Evolutionary conservation across 2,797 vertebrate genomes (phyloP), one percentile per base, ranked within the genome.

Genomic region (Aeoliscus strigatus): DNA sequence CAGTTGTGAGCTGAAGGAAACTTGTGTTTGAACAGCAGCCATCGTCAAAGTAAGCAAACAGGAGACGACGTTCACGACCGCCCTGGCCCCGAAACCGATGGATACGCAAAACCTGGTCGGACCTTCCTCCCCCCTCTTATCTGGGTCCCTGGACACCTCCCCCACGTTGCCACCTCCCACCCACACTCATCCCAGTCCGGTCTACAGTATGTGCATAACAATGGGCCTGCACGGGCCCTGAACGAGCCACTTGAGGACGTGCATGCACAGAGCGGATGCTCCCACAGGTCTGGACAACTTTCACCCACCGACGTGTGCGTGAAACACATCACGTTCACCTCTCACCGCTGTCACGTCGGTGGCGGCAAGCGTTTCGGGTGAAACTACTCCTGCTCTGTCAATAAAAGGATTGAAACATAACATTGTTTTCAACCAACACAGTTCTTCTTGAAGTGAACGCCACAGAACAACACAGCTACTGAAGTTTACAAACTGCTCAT

Each of bases 21-120:
- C 12, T 17, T 77, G 72, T 15, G 56, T 56, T 18, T 72, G 70
- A 39, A 71, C 41, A 11, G 49, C 47, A 47, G 75, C 57, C 86
- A 88, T 87, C 17, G 52, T 64, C 21, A 48, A 56, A 48, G 27
- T 11, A 12, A 18, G 53, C 53, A 39, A 53, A 27, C 28, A 39
- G 37, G 27, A 54, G 45, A 59, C 16, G 18, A 21, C 18, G n/a
- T 58, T 9, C 21, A 32, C 12, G 10, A 40, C 10, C 13, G 27
- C 15, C n/a, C 27, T 33, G 39, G 26, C 12, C 35, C 35, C 36
- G 6, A 1, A 45, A 27, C 45, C 37, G 42, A 21, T 5, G 1
- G 43, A 66, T 26, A 41, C 43, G 47, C 48, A 70, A 25, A 21
- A 62, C 26, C 39, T 58, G 17, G 25, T 7, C 1, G 3, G 57